Evolutionary conservation across 2,113 vertebrate species (phyloP).

Genomic region (Sceloporus tristichus): DNA sequence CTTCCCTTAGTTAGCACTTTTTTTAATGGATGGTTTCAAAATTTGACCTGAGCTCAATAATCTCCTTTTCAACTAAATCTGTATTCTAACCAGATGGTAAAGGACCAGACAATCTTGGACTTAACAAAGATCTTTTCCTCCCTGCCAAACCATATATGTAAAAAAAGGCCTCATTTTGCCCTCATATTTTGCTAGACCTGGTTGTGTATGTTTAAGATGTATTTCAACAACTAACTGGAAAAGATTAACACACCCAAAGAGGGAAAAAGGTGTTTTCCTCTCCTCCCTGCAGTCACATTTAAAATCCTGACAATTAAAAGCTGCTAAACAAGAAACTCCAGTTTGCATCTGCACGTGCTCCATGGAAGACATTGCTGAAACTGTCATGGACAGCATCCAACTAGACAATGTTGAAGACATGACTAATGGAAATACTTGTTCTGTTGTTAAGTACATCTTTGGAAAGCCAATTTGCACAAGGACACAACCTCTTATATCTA

Average conservation of each 20-base stretch:
- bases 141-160: not conserved
- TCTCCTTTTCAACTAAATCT: conserved; percentile 21
- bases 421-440: not conserved
- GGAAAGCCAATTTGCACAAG: not conserved
- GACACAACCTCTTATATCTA: not conserved
- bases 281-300: not conserved
- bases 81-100: not conserved
- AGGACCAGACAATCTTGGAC: not conserved
- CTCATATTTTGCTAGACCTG: not conserved
- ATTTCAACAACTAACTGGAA: not conserved
- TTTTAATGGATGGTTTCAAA: conserved; percentile 39
- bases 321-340: not conserved
- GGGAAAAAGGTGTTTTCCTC: too few relatives aligned
- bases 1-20: conserved; percentile 26
- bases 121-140: not conserved
- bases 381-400: not conserved
- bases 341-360: not conserved
- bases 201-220: not conserved
- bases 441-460: not conserved
- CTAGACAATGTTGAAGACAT: not conserved
- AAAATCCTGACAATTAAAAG: not conserved
- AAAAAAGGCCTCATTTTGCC: not conserved
- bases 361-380: not conserved
- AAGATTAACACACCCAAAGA: not conserved
- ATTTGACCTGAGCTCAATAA: conserved; percentile 23